Evolutionary conservation across 2,113 vertebrate species (phyloP), one percentile per base, ranked within the genome.

Genomic region (Rhineura floridana): DNA sequence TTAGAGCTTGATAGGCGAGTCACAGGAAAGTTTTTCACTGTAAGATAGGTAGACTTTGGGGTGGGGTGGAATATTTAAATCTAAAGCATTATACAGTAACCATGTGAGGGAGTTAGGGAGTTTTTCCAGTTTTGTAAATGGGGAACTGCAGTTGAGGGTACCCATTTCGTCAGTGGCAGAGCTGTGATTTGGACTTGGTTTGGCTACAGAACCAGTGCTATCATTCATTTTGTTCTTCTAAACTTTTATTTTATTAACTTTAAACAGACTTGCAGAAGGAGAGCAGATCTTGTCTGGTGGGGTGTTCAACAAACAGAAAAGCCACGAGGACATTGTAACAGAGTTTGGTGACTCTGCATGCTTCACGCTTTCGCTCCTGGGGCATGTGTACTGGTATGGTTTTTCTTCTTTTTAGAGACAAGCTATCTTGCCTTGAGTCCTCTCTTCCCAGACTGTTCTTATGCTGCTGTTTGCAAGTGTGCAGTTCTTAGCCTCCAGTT

Each of bases 311-410:
- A 99, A 99, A 95, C 98, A 99, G 96, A 99, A 98, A 97, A 99
- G 98, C 97, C 98, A 99, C 90, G 99, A 99, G 93, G 99, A 99
- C 94, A 98, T 99, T 94, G 98, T 99, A 93, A 97, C 98, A 63
- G 99, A 99, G 96, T 99, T 99, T 96, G 99, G 99, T 91, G 99
- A 99, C 94, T 98, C 99, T 9, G 98, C 99, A 77, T 98, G 98
- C 94, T 99, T 99, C 97, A 99, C 98, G 0, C 96, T 99, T 91
- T 98, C 98, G 6, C 96, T 99, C 93, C 97, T 99, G 95, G 99
- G 99, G 91, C 99, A 99, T 94, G 98, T 99, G 91, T 99, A 99
- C 97, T 99, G 98, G 98, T 99, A 97, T 96, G 90, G 87, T 75
- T 89, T 21, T 7, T 72, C 67, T 72, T 19, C 21, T 15, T 65